A percentile compares a stretch with the other conserved stretches of the same genome.
Conservation (phyloP, 2,113 vertebrate genomes). For the Sigmodon hispidus region DNA sequence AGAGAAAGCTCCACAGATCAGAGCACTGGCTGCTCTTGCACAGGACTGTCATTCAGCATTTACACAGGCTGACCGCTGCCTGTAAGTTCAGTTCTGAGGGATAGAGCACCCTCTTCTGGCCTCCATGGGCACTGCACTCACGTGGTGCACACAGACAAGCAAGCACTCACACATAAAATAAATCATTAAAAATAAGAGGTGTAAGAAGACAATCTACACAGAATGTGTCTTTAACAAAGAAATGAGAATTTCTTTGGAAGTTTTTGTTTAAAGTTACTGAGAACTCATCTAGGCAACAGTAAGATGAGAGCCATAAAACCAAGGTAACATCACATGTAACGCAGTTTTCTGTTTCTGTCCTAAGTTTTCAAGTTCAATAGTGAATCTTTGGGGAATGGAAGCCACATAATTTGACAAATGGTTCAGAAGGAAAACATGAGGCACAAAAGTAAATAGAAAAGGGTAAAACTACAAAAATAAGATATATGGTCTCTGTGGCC, state of each 20-base stretch:
- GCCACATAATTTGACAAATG: neutral
- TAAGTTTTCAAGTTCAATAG: neutral
- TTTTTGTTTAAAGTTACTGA: neutral
- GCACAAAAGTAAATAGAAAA: neutral
- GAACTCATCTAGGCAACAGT: neutral
- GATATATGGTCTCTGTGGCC: neutral
- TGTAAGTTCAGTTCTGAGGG: neutral
- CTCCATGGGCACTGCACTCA: neutral
- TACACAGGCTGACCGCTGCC: neutral
- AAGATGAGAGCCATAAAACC: neutral
- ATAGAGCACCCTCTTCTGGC: neutral
- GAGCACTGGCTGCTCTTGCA: neutral
- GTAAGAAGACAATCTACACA: neutral
- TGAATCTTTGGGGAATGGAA: neutral
- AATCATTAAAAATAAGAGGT: neutral
- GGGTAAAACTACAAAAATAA: neutral
- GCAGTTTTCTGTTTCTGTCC: neutral
- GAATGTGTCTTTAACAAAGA: neutral
- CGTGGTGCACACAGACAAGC: neutral
- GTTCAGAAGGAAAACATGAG: neutral
- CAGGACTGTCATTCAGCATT: neutral
- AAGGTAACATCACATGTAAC: neutral
- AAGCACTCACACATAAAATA: neutral
- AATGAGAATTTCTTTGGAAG: neutral
- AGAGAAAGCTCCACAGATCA: neutral